Base-by-base conservation (phyloP, 2,888 invertebrate species). In the Lobophora halterata region DNA sequence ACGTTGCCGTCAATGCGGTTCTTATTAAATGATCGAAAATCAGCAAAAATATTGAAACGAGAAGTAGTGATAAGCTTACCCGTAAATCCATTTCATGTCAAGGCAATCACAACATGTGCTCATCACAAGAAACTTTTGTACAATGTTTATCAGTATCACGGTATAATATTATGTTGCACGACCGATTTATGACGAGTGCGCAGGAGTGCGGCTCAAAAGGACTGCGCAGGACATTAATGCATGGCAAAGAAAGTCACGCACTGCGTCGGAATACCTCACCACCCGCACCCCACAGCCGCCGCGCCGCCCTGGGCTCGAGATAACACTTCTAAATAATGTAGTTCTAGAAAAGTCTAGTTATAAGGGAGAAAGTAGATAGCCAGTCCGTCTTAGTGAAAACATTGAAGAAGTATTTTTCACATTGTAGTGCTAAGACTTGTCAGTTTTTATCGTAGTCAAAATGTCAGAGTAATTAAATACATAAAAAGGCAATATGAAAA, bases 71-170 rank as follows among this genome's bases (percentile, higher is more conserved):
- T 36, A 37, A 36, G 27, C 80, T 79, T 51, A 81, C 81, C 76
- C 64, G 67, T 50, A 79, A 61, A 73, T 82, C 73, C 79, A 81
- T 80, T 49, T 66, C 69, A 77, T 75, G 40, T 40, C 52, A 65
- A 60, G 41, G 46, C 71, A 73, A 65, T 60, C 39, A 58, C 65
- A 67, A 71, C 68, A 55, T 51, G n/a, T 33, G 13, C 28, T 43
- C 53, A 63, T 57, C 65, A 66, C 61, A 58, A 47, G 42, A 34
- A 28, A 44, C 41, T 44, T 31, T 38, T 21, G 31, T 36, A 21
- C 32, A 49, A 47, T 42, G 50, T 48, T 48, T 49, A 47, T 51
- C 39, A 42, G 48, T 32, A 39, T 35, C 41, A 47, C 29, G 5
- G 37, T 39, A 46, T 53, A 49, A 55, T 46, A 45, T 46, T 29